A percentile compares a stretch with the other conserved stretches of the same genome.
phyloP scores from a whole-genome alignment of 1,140 invertebrate genomes.

The Rhizoglyphus robini region DNA sequence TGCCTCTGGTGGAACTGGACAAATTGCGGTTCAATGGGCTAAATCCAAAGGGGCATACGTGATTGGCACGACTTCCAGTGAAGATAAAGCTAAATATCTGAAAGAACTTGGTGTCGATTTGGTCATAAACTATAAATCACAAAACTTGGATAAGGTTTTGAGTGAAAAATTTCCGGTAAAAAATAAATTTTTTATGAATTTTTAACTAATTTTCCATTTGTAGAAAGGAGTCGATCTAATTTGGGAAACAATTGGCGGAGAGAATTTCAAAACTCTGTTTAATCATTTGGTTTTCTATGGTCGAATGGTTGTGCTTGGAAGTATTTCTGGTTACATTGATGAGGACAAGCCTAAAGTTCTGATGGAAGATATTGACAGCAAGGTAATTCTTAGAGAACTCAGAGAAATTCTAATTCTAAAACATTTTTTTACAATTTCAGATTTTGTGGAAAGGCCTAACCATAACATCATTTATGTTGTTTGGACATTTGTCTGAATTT shows the following conservation, averaged over 20 bases:
- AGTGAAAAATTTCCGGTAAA: background rate
- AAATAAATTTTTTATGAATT: background rate
- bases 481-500: background rate
- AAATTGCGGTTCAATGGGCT: too few relatives aligned
- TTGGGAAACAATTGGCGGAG: constrained; percentile 30
- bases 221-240: constrained; percentile 19
- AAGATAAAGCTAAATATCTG: background rate
- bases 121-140: constrained; percentile 34
- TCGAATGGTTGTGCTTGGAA: constrained; percentile 32
- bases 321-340: constrained; percentile 29
- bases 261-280: constrained; percentile 31
- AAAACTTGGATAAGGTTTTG: constrained; percentile 24
- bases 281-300: constrained; percentile 29
- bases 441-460: background rate
- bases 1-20: constrained; percentile 34
- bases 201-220: too few relatives aligned
- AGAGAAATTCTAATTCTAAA: background rate
- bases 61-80: constrained; percentile 23
- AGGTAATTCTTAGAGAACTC: too few relatives aligned
- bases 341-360: too few relatives aligned
- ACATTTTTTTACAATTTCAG: background rate
- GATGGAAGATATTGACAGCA: too few relatives aligned
- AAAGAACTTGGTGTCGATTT: constrained; percentile 29
- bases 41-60: constrained; percentile 35
- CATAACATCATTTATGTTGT: background rate